phyloP scores from a whole-genome alignment of 1,140 invertebrate species.

The Eueides isabella region DNA sequence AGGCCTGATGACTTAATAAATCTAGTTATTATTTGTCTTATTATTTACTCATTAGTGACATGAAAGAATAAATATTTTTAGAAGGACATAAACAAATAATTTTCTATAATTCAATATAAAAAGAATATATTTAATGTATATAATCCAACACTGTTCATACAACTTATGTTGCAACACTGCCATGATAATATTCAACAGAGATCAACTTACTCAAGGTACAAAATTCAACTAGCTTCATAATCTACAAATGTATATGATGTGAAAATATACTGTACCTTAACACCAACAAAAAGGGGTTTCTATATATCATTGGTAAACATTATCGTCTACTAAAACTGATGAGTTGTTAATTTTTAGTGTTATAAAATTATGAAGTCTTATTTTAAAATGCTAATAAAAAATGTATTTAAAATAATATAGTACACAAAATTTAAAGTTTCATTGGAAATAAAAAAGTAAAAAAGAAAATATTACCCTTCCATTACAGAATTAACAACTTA shows the following conservation, averaged over 20 bases:
- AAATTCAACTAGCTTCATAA: conserved; percentile 53
- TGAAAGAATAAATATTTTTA: neutral
- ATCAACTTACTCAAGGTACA: conserved; percentile 51
- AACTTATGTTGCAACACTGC: conserved; percentile 29
- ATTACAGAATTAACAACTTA: conserved; percentile 3
- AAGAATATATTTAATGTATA: neutral
- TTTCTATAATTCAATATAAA: neutral
- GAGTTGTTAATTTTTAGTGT: neutral
- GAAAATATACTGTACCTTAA: conserved; percentile 52
- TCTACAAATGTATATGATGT: conserved; percentile 44
- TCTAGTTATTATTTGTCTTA: neutral
- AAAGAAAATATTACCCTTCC: neutral
- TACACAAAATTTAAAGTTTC: neutral
- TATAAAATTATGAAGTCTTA: neutral
- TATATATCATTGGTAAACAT: conserved; percentile 57
- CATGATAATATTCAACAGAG: conserved; percentile 48
- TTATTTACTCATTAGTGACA: neutral
- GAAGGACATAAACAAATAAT: neutral
- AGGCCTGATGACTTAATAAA: neutral
- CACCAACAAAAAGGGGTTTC: conserved; percentile 44
- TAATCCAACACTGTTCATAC: neutral
- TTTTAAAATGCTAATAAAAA: neutral
- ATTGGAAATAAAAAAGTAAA: neutral
- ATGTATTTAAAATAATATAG: neutral
- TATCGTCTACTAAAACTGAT: conserved; percentile 18